Base-by-base conservation (phyloP, 2,797 vertebrate species). In the Micropoecilia bifurca region DNA sequence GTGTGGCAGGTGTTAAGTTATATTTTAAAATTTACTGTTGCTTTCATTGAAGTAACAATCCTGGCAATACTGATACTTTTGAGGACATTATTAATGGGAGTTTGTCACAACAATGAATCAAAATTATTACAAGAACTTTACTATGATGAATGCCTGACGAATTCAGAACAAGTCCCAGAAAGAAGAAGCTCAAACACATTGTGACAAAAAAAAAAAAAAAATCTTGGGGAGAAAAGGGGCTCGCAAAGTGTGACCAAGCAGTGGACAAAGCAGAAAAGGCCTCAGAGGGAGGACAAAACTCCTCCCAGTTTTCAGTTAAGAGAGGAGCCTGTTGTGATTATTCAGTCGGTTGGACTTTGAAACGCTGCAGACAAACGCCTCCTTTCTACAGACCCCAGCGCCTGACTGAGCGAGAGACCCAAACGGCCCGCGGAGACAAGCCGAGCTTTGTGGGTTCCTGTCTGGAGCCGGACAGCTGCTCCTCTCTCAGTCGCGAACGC, bases 391-490 rank as follows among this genome's bases (percentile, higher is more conserved):
- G 75, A 73, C 81, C 83, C 36, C 3, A 88, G 83, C 76, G 84
- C 89, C 77, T 82, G 77, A 75, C 61, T 78, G 79, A 79, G 83
- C 50, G 79, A 83, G 84, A 80, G 83, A 86, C 80, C 79, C 81
- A 81, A 81, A 73, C 75, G 73, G 85, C 81, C 81, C 0, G 14
- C 30, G 36, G 76, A 88, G 81, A 96, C 94, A 95, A 92, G 81
- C 92, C 81, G 66, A 87, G 94, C 95, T 95, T 96, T 96, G 94
- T 96, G 86, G 84, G 79, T 90, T 91, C 90, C 90, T 86, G 83
- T 86, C 83, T 87, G 78, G 78, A 85, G 76, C 78, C 71, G 88
- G 93, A 94, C 95, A 95, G 95, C 94, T 95, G 93, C 92, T 92
- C 91, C 73, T 88, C 88, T 81, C 76, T 88, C 87, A 92, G 82